phyloP scores from a whole-genome alignment of 2,888 invertebrate genomes.

The Carpatolechia fugitivella region DNA sequence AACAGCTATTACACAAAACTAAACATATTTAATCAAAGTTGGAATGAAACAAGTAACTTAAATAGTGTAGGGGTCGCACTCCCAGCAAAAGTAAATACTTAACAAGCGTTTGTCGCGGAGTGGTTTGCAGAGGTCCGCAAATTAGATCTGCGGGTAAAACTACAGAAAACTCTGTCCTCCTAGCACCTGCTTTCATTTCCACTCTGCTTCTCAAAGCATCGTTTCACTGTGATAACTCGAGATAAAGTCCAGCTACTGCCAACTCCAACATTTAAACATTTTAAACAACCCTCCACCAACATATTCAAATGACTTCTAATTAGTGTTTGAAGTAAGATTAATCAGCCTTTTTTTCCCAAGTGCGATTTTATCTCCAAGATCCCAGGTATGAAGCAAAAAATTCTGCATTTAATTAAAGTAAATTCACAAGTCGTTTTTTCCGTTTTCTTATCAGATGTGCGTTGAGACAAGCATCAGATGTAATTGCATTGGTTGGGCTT shows the following conservation, averaged over 20 bases:
- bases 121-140: neutral
- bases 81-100: neutral
- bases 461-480: constrained; percentile 62
- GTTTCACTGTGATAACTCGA: constrained; percentile 31
- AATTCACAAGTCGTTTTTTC: constrained; percentile 57
- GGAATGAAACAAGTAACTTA: too few relatives aligned
- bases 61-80: too few relatives aligned
- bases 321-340: constrained; percentile 46
- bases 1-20: too few relatives aligned
- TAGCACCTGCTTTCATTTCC: constrained; percentile 46
- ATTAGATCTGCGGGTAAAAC: neutral
- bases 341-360: constrained; percentile 42
- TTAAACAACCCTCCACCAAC: constrained; percentile 27
- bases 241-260: constrained; percentile 19
- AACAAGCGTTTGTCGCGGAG: neutral
- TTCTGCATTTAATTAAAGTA: constrained; percentile 66
- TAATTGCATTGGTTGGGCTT: constrained; percentile 61
- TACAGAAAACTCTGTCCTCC: neutral
- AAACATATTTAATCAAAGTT: too few relatives aligned
- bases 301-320: constrained; percentile 45
- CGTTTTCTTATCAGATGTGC: constrained; percentile 65
- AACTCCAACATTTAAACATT: constrained; percentile 15
- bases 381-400: constrained; percentile 47
- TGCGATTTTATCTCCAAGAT: constrained; percentile 44
- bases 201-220: constrained; percentile 35